A percentile compares a stretch with the other conserved stretches of the same genome.
Conservation (phyloP, 2,113 vertebrate genomes). For the Electrona antarctica region DNA sequence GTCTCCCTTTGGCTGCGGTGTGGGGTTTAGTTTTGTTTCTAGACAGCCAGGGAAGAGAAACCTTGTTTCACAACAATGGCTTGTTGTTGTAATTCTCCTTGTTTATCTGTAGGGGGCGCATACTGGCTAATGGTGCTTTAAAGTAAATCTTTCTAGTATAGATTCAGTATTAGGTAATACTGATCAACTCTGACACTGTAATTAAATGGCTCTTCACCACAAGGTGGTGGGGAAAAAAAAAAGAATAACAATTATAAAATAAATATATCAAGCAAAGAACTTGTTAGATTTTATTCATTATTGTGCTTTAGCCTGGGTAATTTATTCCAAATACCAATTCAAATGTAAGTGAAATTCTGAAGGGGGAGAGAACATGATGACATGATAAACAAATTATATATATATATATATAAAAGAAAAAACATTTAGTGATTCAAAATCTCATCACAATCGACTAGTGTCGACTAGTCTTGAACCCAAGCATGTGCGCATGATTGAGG, state of each 20-base stretch:
- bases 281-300: constrained; percentile 78
- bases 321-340: constrained; percentile 72
- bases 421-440: constrained; percentile 55
- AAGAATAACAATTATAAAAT: constrained; percentile 42
- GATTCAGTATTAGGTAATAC: constrained; percentile 46
- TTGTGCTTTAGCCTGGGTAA: constrained; percentile 79
- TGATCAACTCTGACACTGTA: constrained; percentile 46
- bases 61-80: no score
- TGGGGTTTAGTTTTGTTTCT: no score
- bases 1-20: no score
- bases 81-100: no score
- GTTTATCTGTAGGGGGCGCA: no score
- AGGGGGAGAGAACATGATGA: constrained; percentile 47
- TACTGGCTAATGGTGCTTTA: no score
- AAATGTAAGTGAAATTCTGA: constrained; percentile 65
- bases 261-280: constrained; percentile 74
- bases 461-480: constrained; percentile 67
- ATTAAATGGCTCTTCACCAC: constrained; percentile 35
- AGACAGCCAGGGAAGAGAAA: no score
- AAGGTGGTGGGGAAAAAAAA: background rate
- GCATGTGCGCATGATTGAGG: constrained; percentile 58
- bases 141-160: background rate
- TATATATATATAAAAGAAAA: constrained; percentile 25
- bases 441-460: constrained; percentile 67
- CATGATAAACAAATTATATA: constrained; percentile 45